Evolutionary conservation across 1,140 invertebrate genomes (phyloP), one percentile per base, ranked within the genome.

Genomic region (Goniozus legneri): DNA sequence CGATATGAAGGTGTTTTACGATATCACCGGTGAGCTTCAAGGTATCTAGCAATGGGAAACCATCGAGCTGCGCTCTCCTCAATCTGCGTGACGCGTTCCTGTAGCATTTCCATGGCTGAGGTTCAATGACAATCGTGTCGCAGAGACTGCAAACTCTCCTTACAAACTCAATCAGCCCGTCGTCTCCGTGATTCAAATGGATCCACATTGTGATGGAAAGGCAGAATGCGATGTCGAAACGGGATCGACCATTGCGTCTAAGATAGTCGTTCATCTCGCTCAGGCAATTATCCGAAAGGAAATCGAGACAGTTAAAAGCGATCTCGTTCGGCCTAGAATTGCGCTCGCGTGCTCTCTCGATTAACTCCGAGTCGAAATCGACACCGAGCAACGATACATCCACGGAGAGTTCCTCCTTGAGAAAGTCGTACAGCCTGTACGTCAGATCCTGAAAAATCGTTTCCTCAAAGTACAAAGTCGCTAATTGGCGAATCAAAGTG

Each of bases 161-260:
- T 8, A 90, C 67, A 69, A 87, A 86, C 4, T 67, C 43, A 38
- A 73, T 59, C 12, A 91, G 64, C 1, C 85, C 87, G 3, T 72
- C 64, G 77, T 92, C 89, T 10, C 88, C 87, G 70, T 86, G 73
- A 67, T 91, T 91, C 18, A 92, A 61, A 69, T 92, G 89, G 54
- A 92, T 88, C 89, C 89, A 92, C 88, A 92, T 90, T 12, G 88
- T 89, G 10, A 90, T 80, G 13, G 88, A 90, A 69, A 91, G 90
- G 63, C 85, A 88, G 65, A 88, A 89, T 19, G 81, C 75, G 12
- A 83, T 76, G 71, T 89, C 82, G 71, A 91, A 92, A 48, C 71
- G 73, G 2, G 56, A 38, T 43, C 72, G 77, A 1, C 71, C 54
- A 45, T 75, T 44, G 0, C 48, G 50, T 7, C 60, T 38, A 39